These are phyloP conservation scores for Sphinx pinastri DNA, from an alignment of 2,888 invertebrate species.

Conservation along the genomic window DNA sequence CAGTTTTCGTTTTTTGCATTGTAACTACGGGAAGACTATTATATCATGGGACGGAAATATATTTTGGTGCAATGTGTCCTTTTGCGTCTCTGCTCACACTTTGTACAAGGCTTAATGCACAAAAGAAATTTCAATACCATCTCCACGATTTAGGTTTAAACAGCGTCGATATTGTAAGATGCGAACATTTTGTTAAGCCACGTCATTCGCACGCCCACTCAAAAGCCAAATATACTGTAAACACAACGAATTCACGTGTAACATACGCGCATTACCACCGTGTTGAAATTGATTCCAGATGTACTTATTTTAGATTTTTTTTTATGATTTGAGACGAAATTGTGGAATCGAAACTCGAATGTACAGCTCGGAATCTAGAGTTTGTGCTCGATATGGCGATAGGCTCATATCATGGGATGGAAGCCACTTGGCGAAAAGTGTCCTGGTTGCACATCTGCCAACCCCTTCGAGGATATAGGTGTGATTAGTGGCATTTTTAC, in stretches of 20 bases:
- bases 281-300: conserved; percentile 10
- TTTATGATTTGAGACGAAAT: background rate
- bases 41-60: background rate
- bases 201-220: conserved; percentile 30
- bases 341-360: background rate
- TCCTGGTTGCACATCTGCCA: too few relatives aligned
- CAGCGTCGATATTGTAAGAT: conserved; percentile 23
- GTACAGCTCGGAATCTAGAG: too few relatives aligned
- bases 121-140: background rate
- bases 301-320: conserved; percentile 1
- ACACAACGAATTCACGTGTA: conserved; percentile 31
- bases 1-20: too few relatives aligned
- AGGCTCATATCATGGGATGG: too few relatives aligned
- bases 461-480: too few relatives aligned
- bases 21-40: too few relatives aligned
- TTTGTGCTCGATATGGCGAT: too few relatives aligned
- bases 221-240: conserved; percentile 33
- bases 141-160: background rate
- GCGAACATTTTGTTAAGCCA: conserved; percentile 22
- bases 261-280: conserved; percentile 31
- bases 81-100: too few relatives aligned
- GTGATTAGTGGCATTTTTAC: too few relatives aligned
- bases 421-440: too few relatives aligned
- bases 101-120: background rate
- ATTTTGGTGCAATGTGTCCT: background rate